Base-by-base conservation (phyloP, 1,140 invertebrate species). In the Anastatus disparis region DNA sequence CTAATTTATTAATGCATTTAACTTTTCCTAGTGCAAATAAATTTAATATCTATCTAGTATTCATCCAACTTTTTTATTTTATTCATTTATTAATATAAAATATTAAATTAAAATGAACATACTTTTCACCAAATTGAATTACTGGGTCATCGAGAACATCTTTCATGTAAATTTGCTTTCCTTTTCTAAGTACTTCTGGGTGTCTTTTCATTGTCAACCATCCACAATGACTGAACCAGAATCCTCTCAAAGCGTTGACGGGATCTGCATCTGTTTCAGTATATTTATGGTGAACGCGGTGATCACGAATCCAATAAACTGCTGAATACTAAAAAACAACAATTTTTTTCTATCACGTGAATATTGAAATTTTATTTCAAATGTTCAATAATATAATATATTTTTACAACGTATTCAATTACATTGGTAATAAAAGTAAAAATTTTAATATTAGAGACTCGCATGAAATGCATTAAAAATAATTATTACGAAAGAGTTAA, bases 311-410 rank as follows among this genome's bases (percentile, higher is more conserved):
- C 53, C 53, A 56, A 15, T 15, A 35, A 8, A 56, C 38, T 1
- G 53, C 53, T 12, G 53, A 56, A 31, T 56, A 50, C 83, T 76
- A 31, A 68, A 74, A 64, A 12, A 26, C 15, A 44, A 31, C n/a
- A n/a, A n/a, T n/a, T n/a, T n/a, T n/a, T n/a, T n/a, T n/a, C n/a
- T n/a, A n/a, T n/a, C n/a, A n/a, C n/a, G n/a, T n/a, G n/a, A n/a
- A n/a, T n/a, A n/a, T n/a, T n/a, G n/a, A n/a, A n/a, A n/a, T n/a
- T n/a, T n/a, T n/a, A n/a, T n/a, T n/a, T n/a, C n/a, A n/a, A n/a
- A n/a, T n/a, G n/a, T n/a, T n/a, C n/a, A n/a, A n/a, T n/a, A n/a
- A n/a, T n/a, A n/a, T n/a, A n/a, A n/a, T n/a, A 2, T 59, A 40
- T 8, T 55, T 26, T 10, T 2, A 29, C 22, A 24, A 50, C 1